A percentile compares a stretch with the other conserved stretches of the same genome.
Evolutionary conservation across 2,113 vertebrate genomes (phyloP).

Genomic region (Prietella phreatophila): DNA sequence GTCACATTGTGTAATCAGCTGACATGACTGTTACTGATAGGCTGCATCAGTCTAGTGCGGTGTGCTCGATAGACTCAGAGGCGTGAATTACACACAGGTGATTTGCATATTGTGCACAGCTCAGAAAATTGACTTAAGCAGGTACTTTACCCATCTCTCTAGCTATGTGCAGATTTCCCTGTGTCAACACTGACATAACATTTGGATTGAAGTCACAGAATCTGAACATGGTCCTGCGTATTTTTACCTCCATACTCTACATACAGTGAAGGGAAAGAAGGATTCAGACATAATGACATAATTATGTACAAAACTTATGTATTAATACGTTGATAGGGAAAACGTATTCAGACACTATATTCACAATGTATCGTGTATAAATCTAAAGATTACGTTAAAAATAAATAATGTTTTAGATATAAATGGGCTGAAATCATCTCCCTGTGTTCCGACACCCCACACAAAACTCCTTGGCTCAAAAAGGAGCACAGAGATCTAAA

Average conservation of each 20-base stretch:
- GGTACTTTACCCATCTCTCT: background rate
- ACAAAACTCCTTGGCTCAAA: background rate
- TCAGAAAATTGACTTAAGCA: background rate
- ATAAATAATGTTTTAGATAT: background rate
- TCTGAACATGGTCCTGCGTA: background rate
- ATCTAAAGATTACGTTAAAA: background rate
- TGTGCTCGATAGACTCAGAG: background rate
- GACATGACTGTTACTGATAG: background rate
- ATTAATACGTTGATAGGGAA: background rate
- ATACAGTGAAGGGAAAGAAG: background rate
- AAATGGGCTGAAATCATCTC: background rate
- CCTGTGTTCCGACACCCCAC: background rate
- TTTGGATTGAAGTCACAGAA: background rate
- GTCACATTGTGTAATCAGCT: background rate
- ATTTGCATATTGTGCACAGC: background rate
- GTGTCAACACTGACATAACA: background rate
- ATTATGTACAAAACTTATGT: background rate
- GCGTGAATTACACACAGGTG: background rate
- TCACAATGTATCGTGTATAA: background rate
- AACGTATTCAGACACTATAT: background rate
- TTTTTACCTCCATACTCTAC: background rate
- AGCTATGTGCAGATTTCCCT: background rate
- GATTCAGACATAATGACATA: background rate
- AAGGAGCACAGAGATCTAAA: background rate
- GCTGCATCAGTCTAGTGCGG: background rate